Base-by-base conservation (phyloP, 64 coral and sea anemone species). In the Actinia equina region DNA sequence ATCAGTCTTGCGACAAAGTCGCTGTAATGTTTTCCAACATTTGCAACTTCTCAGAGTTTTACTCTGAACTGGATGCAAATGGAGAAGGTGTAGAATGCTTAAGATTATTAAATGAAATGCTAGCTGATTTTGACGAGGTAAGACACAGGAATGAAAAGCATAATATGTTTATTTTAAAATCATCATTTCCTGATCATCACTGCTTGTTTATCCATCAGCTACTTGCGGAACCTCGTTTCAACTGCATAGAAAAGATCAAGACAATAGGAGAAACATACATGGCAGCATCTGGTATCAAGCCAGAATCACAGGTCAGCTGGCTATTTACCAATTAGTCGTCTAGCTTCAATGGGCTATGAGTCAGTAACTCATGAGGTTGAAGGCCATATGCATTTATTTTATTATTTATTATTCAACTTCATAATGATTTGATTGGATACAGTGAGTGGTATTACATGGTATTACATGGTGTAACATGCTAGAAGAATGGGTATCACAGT, bases 201-300 rank as follows among this genome's bases (percentile, higher is more conserved):
- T 84, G n/a, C 55, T 43, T 22, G 49, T 52, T 52, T 86, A 14
- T 44, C 46, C 65, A 42, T 86, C 59, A 99, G 96, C 86, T 99
- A 83, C 86, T 99, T 25, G 92, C 96, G 20, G 96, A 99, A 70
- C 88, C 88, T 27, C 93, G 91, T 19, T 99, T 99, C 81, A 86
- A 91, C 22, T 99, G 93, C 71, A 94, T 99, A 43, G 96, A 99
- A 82, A 99, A 99, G 77, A 99, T 99, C 42, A 99, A 99, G 64
- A 99, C 93, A 69, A 99, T 99, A 74, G 96, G 96, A 61, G 96
- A 99, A 83, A 99, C 96, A 46, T 99, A 99, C 88, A 99, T 99
- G 96, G 96, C 96, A 44, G 96, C 96, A 44, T 94, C 96, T 12
- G 96, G 96, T 85, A 99, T 99, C 25, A 99, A 99, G 77, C 96